Base-by-base conservation (phyloP, 2,888 invertebrate species). In the Oligia strigilis region DNA sequence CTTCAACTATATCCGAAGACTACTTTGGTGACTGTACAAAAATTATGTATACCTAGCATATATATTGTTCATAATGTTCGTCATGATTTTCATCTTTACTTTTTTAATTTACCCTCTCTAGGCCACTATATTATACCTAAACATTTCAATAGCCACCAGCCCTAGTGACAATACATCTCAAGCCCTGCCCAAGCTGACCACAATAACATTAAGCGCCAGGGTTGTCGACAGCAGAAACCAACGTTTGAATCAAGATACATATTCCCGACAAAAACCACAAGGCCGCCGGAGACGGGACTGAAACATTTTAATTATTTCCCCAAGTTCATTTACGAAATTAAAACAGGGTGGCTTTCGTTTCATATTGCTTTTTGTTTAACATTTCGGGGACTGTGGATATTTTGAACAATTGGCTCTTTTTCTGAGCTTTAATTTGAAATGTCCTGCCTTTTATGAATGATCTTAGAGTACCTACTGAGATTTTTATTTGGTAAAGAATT, bases 231-330 rank as follows among this genome's bases (percentile, higher is more conserved):
- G 43, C 75, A 86, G 73, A 82, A 82, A 70, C 72, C 70, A 58
- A 58, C 74, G 36, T 75, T 83, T 49, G 9, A 75, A 80, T 77
- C 60, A 69, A 87, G 80, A 75, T 60, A 29, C 29, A 29, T 29
- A 70, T 80, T 78, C 14, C 52, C 13, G n/a, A 55, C 49, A 23
- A 29, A 79, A 80, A 73, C 84, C 87, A 43, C 84, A 70, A 70
- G 77, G 49, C 55, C n/a, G n/a, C 60, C 19, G 13, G 29, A 64
- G 76, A 55, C 62, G 19, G 49, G 55, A 29, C 65, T 62, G 64
- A 78, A 89, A 82, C 67, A 83, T 88, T 88, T 82, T 75, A 83
- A 89, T 89, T 83, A 89, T 85, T 75, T 69, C 74, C 19, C 19
- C 46, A 77, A 85, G 71, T 83, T 87, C 78, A 85, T 83, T 89